These are phyloP conservation scores for Lypha dubia DNA, from an alignment of 2,888 invertebrate species.

Conservation along the genomic window DNA sequence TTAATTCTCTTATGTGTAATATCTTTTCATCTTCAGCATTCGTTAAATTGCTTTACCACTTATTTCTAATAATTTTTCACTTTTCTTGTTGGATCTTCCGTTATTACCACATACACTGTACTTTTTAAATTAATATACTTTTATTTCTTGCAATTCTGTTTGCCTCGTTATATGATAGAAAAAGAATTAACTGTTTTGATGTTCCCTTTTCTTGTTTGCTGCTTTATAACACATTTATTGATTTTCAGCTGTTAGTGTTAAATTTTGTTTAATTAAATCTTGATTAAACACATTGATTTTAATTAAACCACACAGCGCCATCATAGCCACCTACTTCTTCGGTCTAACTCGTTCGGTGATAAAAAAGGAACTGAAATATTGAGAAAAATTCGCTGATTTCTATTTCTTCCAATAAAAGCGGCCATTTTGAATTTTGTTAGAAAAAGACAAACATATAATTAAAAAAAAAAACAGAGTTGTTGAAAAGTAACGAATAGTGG, in stretches of 20 bases:
- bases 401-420: conserved; percentile 45
- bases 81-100: conserved; percentile 52
- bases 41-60: conserved; percentile 44
- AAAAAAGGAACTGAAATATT: conserved; percentile 70
- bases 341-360: conserved; percentile 68
- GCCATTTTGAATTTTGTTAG: conserved; percentile 66
- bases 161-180: conserved; percentile 26
- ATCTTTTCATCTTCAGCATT: conserved; percentile 32
- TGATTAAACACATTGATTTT: conserved; percentile 62
- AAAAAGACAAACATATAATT: neutral
- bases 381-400: conserved; percentile 62
- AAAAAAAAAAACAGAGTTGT: conserved; percentile 21
- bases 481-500: conserved; percentile 17
- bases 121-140: conserved; percentile 52
- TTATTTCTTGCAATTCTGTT: conserved; percentile 13
- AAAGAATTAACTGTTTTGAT: conserved; percentile 21
- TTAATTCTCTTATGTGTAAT: conserved; percentile 34
- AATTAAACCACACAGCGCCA: conserved; percentile 68
- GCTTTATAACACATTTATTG: conserved; percentile 45
- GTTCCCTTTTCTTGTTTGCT: conserved; percentile 41
- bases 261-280: conserved; percentile 62
- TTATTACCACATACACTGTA: conserved; percentile 72
- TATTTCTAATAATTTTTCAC: conserved; percentile 60
- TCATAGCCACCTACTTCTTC: conserved; percentile 63
- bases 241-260: conserved; percentile 41